phyloP scores from a whole-genome alignment of 1,140 invertebrate genomes.

The Tetramorium parvispinum region DNA sequence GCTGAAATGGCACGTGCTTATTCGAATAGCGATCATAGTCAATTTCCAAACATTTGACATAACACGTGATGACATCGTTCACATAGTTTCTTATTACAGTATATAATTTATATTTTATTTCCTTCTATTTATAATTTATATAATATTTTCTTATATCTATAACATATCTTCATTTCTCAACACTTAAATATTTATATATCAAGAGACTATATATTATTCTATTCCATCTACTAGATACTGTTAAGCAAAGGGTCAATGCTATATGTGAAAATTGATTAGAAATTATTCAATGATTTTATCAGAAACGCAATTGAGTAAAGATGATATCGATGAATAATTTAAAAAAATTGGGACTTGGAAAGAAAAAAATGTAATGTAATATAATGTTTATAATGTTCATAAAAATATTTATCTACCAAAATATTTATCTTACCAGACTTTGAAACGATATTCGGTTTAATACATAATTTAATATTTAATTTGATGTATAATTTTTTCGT shows the following conservation, averaged over 20 bases:
- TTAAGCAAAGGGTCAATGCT: neutral
- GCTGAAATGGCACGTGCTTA: constrained; percentile 65
- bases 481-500: neutral
- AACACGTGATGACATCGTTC: neutral
- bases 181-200: neutral
- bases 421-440: too few relatives aligned
- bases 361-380: too few relatives aligned
- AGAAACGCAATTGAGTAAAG: too few relatives aligned
- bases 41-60: constrained; percentile 57
- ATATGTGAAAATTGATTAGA: too few relatives aligned
- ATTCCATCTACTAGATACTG: neutral
- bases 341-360: too few relatives aligned
- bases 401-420: too few relatives aligned
- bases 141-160: neutral
- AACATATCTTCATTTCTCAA: neutral
- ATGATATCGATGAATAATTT: too few relatives aligned
- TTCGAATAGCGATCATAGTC: neutral
- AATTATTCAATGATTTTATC: neutral
- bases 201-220: neutral
- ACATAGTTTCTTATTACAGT: neutral
- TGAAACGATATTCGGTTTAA: too few relatives aligned
- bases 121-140: too few relatives aligned
- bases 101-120: neutral
- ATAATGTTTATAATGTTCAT: too few relatives aligned
- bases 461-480: too few relatives aligned